These are phyloP conservation scores for Idaea straminata DNA, from an alignment of 2,888 invertebrate species.

Conservation along the genomic window DNA sequence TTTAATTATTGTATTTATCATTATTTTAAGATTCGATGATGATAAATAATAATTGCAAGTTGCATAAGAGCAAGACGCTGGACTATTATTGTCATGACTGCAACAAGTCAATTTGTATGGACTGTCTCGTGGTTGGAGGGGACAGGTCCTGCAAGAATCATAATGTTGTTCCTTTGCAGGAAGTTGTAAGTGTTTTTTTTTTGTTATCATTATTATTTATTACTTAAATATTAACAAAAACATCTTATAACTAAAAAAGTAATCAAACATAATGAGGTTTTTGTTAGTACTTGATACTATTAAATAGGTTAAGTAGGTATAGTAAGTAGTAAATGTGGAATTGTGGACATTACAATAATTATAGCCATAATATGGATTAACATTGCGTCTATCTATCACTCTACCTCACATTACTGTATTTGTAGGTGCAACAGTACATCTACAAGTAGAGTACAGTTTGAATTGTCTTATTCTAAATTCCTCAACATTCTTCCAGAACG, in stretches of 20 bases:
- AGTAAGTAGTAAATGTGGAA: no score
- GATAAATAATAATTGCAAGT: slow-evolving; percentile 31
- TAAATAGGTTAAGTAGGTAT: no score
- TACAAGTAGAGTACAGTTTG: no score
- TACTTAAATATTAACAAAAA: no score
- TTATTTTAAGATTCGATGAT: neutral
- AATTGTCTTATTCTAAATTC: neutral
- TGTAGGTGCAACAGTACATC: no score
- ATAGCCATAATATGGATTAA: no score
- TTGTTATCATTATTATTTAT: neutral
- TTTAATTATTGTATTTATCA: neutral
- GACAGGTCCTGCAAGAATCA: slow-evolving; percentile 70
- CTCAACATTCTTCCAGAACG: slow-evolving; percentile 54
- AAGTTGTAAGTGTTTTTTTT: slow-evolving; percentile 53
- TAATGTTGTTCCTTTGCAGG: slow-evolving; percentile 56
- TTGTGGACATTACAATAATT: no score
- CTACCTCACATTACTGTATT: neutral
- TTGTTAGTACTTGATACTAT: no score
- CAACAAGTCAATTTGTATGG: slow-evolving; percentile 61
- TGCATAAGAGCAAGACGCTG: slow-evolving; percentile 54
- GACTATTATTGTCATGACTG: slow-evolving; percentile 71
- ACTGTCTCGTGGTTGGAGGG: slow-evolving; percentile 67
- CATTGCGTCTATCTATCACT: no score
- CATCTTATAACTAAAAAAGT: no score
- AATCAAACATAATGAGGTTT: no score